Conservation (phyloP, 2,888 invertebrate species). For the Drosophila neotestacea region DNA sequence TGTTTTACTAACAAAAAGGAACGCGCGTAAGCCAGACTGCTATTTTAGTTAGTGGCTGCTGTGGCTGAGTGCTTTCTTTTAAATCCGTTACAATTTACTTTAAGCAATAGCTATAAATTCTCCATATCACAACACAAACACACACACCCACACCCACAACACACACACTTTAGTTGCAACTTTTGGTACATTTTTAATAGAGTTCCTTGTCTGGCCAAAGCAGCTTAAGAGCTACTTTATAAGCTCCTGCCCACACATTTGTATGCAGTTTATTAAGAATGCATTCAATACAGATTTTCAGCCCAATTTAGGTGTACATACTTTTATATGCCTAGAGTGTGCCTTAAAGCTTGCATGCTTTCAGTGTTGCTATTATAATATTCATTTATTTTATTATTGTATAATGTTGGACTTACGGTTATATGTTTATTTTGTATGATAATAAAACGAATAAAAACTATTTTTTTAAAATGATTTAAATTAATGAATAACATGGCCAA, state of each 20-base stretch:
- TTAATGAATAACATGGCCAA: background rate
- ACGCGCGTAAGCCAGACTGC: constrained; percentile 31
- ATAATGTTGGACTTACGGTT: too few species aligned
- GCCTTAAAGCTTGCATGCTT: background rate
- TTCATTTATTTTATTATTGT: too few species aligned
- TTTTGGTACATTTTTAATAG: constrained; percentile 15
- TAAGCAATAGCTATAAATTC: constrained; percentile 64
- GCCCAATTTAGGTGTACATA: background rate
- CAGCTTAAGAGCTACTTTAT: constrained; percentile 16
- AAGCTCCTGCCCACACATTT: constrained; percentile 7
- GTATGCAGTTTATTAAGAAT: constrained; percentile 17
- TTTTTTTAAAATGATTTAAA: too few species aligned
- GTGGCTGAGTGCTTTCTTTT: constrained; percentile 58
- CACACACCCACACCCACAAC: constrained; percentile 7
- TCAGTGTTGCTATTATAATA: background rate
- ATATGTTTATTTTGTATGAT: background rate
- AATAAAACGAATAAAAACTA: too few species aligned
- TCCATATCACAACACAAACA: constrained; percentile 34
- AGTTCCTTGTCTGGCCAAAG: constrained; percentile 3
- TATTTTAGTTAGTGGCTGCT: constrained; percentile 69
- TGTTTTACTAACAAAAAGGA: constrained; percentile 41
- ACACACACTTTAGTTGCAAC: constrained; percentile 32
- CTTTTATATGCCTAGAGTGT: background rate
- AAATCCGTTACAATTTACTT: constrained; percentile 72
- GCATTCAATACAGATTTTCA: background rate